A percentile compares a stretch with the other conserved stretches of the same genome.
These are phyloP conservation scores for Thryonomys swinderianus DNA, from an alignment of 2,113 vertebrate genomes.

Conservation along the genomic window DNA sequence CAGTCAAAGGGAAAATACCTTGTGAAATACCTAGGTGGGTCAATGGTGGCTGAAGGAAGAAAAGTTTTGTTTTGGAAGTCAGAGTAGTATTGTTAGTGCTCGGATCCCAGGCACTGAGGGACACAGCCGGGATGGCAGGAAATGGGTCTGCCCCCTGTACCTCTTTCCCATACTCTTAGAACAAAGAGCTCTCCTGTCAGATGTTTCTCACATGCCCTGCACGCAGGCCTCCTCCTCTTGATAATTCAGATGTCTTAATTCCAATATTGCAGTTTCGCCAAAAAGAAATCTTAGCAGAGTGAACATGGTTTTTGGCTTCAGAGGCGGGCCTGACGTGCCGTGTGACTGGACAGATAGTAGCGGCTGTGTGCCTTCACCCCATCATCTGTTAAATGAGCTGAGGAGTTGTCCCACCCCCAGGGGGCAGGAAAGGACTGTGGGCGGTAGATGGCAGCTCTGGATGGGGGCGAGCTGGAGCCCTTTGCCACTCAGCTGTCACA, in stretches of 20 bases:
- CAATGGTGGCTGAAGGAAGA: background rate
- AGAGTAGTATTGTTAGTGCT: no score
- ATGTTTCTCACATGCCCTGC: background rate
- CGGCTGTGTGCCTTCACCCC: background rate
- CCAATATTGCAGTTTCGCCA: fast-evolving
- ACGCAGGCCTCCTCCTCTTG: background rate
- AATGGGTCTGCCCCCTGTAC: background rate
- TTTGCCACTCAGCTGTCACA: fast-evolving
- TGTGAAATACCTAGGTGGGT: background rate
- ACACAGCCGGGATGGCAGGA: background rate
- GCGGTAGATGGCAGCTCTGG: background rate
- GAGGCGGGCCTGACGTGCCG: fast-evolving
- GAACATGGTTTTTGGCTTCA: background rate
- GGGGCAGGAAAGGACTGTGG: fast-evolving
- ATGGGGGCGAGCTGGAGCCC: no score
- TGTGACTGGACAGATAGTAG: background rate
- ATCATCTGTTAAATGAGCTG: background rate
- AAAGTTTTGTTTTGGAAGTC: background rate
- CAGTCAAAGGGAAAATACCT: background rate
- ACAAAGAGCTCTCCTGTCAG: background rate
- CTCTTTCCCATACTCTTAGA: background rate
- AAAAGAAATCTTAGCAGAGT: background rate
- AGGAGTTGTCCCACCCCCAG: fast-evolving
- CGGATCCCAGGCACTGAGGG: background rate
- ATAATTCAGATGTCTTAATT: background rate